Conservation (phyloP, 2,797 vertebrate genomes). For the Sebastes baramenuke region DNA sequence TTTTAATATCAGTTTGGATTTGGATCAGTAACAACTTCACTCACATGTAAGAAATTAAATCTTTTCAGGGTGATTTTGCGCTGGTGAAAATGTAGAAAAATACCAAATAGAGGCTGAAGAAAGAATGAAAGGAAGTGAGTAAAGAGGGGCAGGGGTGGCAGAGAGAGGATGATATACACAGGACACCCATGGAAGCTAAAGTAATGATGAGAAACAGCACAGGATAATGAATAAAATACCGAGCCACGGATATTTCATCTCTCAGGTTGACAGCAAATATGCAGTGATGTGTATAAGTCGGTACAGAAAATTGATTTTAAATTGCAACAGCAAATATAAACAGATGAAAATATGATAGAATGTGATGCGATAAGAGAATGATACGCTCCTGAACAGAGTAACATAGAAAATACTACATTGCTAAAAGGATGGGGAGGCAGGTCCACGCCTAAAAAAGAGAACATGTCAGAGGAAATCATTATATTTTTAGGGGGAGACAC, state of each 20-base stretch:
- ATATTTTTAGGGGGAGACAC: too few relatives aligned
- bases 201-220: background rate
- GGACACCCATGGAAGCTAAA: too few relatives aligned
- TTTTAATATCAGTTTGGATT: background rate
- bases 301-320: background rate
- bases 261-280: background rate
- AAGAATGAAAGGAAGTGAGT: background rate
- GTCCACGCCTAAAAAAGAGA: background rate
- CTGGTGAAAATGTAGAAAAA: background rate
- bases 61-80: too few relatives aligned
- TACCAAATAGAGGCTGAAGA: background rate
- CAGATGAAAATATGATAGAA: background rate
- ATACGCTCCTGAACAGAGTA: background rate
- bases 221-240: background rate
- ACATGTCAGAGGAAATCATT: background rate
- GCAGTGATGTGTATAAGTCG: background rate
- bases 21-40: background rate
- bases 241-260: background rate
- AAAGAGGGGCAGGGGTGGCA: too few relatives aligned
- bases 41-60: too few relatives aligned
- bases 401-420: background rate
- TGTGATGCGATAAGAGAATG: background rate
- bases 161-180: background rate
- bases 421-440: background rate
- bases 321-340: background rate